A percentile compares a stretch with the other conserved stretches of the same genome.
Evolutionary conservation across 35 echinoderm and acorn worm genomes (phyloP).

Genomic region (Heliocidaris erythrogramma): DNA sequence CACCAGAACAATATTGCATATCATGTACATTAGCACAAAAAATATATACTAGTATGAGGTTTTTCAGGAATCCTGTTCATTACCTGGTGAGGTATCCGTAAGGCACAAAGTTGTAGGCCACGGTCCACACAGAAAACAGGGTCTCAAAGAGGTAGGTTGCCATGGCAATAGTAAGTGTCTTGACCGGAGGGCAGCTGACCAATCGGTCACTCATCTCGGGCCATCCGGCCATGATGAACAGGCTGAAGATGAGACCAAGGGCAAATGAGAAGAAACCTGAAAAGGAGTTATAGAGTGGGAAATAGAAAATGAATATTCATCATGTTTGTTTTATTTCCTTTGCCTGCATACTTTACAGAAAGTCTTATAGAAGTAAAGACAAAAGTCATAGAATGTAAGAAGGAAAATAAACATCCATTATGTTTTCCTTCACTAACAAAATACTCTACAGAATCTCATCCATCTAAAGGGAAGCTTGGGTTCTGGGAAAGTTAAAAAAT

Average conservation of each 20-base stretch:
- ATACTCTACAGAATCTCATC: too few relatives aligned
- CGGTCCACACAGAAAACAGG: constrained; percentile 78
- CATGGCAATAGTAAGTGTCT: constrained; percentile 77
- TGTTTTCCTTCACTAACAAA: too few relatives aligned
- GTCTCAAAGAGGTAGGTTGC: constrained; percentile 60
- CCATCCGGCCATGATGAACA: constrained; percentile 86
- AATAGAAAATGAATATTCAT: background rate
- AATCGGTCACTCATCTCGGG: constrained; percentile 86
- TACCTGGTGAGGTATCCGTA: constrained; percentile 66
- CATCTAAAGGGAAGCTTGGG: too few relatives aligned
- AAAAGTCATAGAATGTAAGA: too few relatives aligned
- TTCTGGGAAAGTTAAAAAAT: too few relatives aligned
- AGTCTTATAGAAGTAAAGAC: background rate
- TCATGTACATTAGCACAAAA: too few relatives aligned
- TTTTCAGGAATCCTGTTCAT: background rate
- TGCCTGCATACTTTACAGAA: background rate
- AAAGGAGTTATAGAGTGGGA: background rate
- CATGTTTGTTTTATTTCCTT: background rate
- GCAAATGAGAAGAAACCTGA: constrained; percentile 67
- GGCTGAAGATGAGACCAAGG: constrained; percentile 73
- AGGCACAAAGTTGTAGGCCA: constrained; percentile 83
- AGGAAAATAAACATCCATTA: too few relatives aligned
- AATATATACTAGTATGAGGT: too few relatives aligned
- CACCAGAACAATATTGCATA: too few relatives aligned
- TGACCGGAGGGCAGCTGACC: constrained; percentile 79